Base-by-base conservation (phyloP, 1,140 invertebrate species). In the Eupristina koningsbergeri region DNA sequence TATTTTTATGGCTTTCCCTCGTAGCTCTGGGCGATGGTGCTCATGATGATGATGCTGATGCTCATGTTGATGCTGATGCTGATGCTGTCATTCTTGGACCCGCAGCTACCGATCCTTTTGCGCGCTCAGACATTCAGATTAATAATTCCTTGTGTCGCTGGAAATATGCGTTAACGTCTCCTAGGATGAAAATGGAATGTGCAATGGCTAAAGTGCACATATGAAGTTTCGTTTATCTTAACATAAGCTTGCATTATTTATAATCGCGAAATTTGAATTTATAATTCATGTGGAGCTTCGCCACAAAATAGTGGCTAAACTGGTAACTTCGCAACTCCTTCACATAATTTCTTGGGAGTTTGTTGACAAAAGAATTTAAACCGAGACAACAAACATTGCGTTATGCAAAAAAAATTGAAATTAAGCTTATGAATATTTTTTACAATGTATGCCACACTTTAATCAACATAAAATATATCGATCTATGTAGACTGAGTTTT, bases 1-100 rank as follows among this genome's bases (percentile, higher is more conserved):
- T 81, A 81, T 81, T 73, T 81, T 81, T 81, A 81, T 41, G 67
- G 69, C 79, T 53, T 36, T 36, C 50, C 61, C 8, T n/a, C n/a
- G n/a, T n/a, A n/a, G n/a, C n/a, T n/a, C n/a, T n/a, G n/a, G n/a
- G n/a, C n/a, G n/a, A 45, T 76, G 61, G 31, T 26, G 5, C 26
- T 36, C 3, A 34, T 3, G 29, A 36, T 67, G 41, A 45, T 45
- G 11, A 45, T 45, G 41, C 5, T 45, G 41, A 39, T n/a, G n/a
- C n/a, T n/a, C n/a, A n/a, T n/a, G n/a, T n/a, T 76, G 53, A 15
- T 58, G 6, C 11, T 36, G 0, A 29, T 7, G 29, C 17, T 67
- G 9, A 34, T 19, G 64, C 64, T 67, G 64, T 67, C 64, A 67
- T 15, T 67, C 13, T 34, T 71, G 13, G 7, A 41, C 9, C 8